These are phyloP conservation scores for Maccullochella peelii DNA, from an alignment of 2,113 vertebrate species.

Conservation along the genomic window DNA sequence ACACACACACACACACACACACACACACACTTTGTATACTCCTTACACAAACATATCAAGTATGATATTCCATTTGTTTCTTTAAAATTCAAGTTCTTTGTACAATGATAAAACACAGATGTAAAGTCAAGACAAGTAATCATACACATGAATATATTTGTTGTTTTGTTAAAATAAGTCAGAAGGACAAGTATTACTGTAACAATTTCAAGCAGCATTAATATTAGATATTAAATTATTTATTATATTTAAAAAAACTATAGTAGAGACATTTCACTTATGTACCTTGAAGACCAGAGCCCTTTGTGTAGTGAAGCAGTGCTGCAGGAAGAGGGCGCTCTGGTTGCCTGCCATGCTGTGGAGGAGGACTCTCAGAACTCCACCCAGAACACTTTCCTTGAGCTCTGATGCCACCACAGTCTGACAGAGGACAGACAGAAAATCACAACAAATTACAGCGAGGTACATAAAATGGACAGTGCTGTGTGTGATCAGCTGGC, in stretches of 20 bases:
- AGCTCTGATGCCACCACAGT: conserved; percentile 91
- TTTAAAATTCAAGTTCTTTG: not conserved
- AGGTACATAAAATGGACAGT: not conserved
- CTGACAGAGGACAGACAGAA: conserved; percentile 72
- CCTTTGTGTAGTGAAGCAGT: conserved; percentile 93
- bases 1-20: conserved; percentile 1
- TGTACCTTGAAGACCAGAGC: conserved; percentile 91
- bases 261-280: not conserved
- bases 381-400: conserved; percentile 90
- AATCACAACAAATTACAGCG: not conserved
- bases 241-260: not conserved
- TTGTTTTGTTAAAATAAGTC: not conserved
- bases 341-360: conserved; percentile 92
- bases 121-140: not conserved
- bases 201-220: not conserved
- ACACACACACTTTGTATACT: not conserved
- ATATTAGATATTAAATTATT: too few species aligned
- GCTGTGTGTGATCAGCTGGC: not conserved
- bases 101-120: not conserved
- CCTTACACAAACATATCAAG: not conserved
- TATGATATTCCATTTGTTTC: not conserved
- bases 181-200: not conserved
- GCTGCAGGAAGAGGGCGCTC: conserved; percentile 92
- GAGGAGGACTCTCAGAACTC: conserved; percentile 89
- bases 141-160: not conserved